Evolutionary conservation across 1,140 invertebrate species (phyloP), one percentile per base, ranked within the genome.

Genomic region (Drosophila hydei): DNA sequence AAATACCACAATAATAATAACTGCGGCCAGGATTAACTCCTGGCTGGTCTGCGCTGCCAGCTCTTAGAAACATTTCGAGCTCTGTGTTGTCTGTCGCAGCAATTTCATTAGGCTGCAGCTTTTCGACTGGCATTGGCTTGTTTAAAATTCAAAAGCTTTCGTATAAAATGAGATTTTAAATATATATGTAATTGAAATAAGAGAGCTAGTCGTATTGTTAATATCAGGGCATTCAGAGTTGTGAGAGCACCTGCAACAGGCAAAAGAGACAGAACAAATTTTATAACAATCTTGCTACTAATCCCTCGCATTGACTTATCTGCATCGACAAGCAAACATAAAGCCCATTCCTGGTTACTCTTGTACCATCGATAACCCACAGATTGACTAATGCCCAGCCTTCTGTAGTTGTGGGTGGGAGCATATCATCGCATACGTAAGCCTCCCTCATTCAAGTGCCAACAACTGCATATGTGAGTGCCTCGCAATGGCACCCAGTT

Each of bases 401-500:
- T 18, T 38, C 18, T 45, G n/a, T 8, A 42, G 23, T 23, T 40
- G n/a, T 16, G 43, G 16, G 8, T 43, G 33, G 36, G n/a, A n/a
- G 54, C 54, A 43, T 56, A 56, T 56, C 54, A 42, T 56, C 54
- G 27, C 38, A 56, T 25, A 18, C n/a, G 56, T 36, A 72, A 72
- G 61, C 61, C 42, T 64, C 38, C 58, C 38, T 47, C 56, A 72
- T 54, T 75, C 42, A 61, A 79, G 70, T 75, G 72, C 65, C 56
- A 68, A 65, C 36, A 79, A 43, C 48, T 55, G 48, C 62, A 78
- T 64, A 65, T 79, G 76, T 63, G 72, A 75, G 56, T 72, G 43
- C 3, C 27, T 48, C 30, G 64, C 50, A 60, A 12, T 55, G 47
- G 45, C 69, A 69, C 50, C 42, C 43, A 38, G 30, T 56, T 59